phyloP scores from a whole-genome alignment of 2,797 vertebrate genomes.

The Enteromius viviparus region DNA sequence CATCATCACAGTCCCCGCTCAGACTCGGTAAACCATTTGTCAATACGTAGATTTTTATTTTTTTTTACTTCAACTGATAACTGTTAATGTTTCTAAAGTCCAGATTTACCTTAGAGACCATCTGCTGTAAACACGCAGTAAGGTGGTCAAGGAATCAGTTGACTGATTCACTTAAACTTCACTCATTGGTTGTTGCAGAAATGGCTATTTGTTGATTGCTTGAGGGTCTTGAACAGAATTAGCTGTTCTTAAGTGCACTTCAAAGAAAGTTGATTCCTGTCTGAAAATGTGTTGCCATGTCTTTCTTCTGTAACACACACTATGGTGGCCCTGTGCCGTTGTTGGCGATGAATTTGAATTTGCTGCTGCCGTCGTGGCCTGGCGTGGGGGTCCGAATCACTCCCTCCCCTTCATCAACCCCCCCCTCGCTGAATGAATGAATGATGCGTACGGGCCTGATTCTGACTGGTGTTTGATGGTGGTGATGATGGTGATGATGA shows the following conservation, averaged over 20 bases:
- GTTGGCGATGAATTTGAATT: constrained; percentile 86
- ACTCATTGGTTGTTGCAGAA: constrained; percentile 34
- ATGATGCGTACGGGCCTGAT: constrained; percentile 81
- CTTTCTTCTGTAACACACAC: constrained; percentile 96
- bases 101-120: neutral
- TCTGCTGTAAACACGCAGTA: constrained; percentile 6
- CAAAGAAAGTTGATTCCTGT: constrained; percentile 74
- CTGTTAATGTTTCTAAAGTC: constrained; percentile 11
- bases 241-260: constrained; percentile 43
- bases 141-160: constrained; percentile 1
- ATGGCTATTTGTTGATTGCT: constrained; percentile 38
- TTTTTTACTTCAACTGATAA: neutral
- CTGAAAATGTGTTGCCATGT: constrained; percentile 89
- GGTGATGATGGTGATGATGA: constrained; percentile 56
- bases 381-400: constrained; percentile 77
- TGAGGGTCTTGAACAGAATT: constrained; percentile 37
- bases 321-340: constrained; percentile 84
- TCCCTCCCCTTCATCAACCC: constrained; percentile 52
- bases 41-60: neutral
- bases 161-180: constrained; percentile 7
- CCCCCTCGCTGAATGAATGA: constrained; percentile 80
- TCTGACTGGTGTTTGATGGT: constrained; percentile 75
- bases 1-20: constrained; percentile 70
- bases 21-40: constrained; percentile 76
- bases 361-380: constrained; percentile 79